phyloP scores from a whole-genome alignment of 1,140 invertebrate genomes.

The Pseudomyrmex concolor region DNA sequence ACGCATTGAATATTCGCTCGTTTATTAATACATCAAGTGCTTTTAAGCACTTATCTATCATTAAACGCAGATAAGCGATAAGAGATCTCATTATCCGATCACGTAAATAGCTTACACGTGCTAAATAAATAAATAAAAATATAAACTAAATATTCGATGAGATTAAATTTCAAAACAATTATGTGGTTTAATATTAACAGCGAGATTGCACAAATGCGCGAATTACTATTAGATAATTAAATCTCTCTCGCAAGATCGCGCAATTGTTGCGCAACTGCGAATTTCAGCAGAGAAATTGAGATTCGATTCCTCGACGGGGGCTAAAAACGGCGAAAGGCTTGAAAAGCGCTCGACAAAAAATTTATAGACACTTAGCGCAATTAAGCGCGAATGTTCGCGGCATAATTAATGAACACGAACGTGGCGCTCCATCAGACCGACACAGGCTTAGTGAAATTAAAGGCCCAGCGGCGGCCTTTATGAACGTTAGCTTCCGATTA shows the following conservation, averaged over 20 bases:
- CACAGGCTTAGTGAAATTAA: constrained; percentile 45
- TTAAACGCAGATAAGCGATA: neutral
- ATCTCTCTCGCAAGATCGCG: too few species aligned
- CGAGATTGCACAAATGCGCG: too few species aligned
- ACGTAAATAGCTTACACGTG: neutral
- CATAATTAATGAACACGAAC: constrained; percentile 59
- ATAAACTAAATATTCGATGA: too few species aligned
- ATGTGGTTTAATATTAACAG: too few species aligned
- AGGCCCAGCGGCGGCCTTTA: constrained; percentile 39
- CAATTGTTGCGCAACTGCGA: neutral
- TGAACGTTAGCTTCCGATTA: constrained; percentile 60
- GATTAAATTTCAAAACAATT: too few species aligned
- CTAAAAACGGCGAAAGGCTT: constrained; percentile 20
- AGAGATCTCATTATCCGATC: neutral
- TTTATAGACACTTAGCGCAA: constrained; percentile 48
- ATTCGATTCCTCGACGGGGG: neutral
- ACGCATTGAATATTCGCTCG: neutral
- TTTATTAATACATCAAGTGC: neutral
- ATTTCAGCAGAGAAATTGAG: constrained; percentile 7
- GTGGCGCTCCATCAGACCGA: constrained; percentile 34
- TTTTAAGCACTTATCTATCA: neutral
- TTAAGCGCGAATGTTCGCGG: constrained; percentile 13
- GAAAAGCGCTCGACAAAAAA: constrained; percentile 16
- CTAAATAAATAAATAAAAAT: too few species aligned
- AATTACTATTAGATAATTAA: neutral